phyloP scores from a whole-genome alignment of 2,888 invertebrate species.

The Andricus quercusramuli region DNA sequence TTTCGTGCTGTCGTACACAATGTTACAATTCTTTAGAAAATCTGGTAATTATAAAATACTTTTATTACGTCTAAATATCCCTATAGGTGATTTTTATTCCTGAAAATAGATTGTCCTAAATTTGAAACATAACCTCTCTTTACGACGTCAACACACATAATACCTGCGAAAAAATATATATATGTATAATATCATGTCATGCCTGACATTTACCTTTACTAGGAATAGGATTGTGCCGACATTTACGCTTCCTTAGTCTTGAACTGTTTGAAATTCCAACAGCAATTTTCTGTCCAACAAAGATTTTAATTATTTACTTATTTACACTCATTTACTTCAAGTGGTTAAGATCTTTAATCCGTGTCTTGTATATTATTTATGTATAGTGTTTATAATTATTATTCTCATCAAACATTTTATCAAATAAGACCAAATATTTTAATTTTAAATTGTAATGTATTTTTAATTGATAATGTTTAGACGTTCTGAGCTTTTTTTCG shows the following conservation, averaged over 20 bases:
- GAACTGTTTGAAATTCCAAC: neutral
- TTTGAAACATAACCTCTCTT: constrained; percentile 26
- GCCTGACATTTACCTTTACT: constrained; percentile 21
- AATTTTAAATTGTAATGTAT: neutral
- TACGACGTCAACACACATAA: constrained; percentile 8
- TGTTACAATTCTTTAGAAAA: constrained; percentile 90
- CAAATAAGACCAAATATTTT: neutral
- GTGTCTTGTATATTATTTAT: too few relatives aligned
- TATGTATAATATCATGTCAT: neutral
- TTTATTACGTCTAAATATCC: neutral
- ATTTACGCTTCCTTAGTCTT: neutral
- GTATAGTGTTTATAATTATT: too few relatives aligned
- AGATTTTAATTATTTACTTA: neutral
- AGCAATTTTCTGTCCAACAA: neutral
- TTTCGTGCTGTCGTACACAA: constrained; percentile 78
- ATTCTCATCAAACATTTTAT: too few relatives aligned
- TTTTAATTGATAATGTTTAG: too few relatives aligned
- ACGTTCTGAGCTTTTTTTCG: too few relatives aligned
- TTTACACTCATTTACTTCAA: too few relatives aligned
- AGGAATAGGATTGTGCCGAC: constrained; percentile 1
- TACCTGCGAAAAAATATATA: neutral
- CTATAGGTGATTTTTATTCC: neutral
- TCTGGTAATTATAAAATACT: constrained; percentile 80
- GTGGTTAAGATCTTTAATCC: too few relatives aligned
- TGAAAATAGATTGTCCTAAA: neutral